Conservation (phyloP, 2,888 invertebrate genomes). For the Phytoseiulus persimilis region DNA sequence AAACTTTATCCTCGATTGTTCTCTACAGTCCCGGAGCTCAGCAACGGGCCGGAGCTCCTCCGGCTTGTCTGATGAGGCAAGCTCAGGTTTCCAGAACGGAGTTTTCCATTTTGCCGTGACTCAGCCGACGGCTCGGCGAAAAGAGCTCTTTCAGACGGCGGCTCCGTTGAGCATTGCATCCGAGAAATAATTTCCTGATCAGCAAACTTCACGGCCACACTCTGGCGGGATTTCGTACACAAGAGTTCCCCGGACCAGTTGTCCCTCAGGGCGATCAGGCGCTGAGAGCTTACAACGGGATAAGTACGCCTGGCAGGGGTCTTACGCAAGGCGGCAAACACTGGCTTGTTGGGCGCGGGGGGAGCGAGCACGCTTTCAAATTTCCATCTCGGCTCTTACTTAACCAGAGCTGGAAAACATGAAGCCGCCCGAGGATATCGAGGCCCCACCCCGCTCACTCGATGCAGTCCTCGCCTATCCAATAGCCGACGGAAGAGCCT, state of each 20-base stretch:
- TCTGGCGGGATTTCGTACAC: no score
- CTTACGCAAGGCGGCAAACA: no score
- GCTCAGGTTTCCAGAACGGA: not conserved
- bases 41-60: not conserved
- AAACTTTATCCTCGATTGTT: not conserved
- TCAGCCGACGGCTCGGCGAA: not conserved
- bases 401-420: not conserved
- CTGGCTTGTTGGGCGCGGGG: no score
- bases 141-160: no score
- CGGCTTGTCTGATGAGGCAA: not conserved
- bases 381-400: not conserved
- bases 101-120: not conserved
- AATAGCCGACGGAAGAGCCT: no score
- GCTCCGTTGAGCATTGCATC: no score
- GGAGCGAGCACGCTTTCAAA: not conserved
- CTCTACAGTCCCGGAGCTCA: not conserved
- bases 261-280: no score
- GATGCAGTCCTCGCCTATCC: not conserved
- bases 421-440: not conserved
- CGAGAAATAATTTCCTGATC: no score
- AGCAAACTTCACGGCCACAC: no score
- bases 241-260: no score
- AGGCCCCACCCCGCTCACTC: not conserved
- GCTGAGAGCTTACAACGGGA: no score
- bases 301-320: no score